Conservation (phyloP, 2,113 vertebrate genomes). For the Chauna torquata region DNA sequence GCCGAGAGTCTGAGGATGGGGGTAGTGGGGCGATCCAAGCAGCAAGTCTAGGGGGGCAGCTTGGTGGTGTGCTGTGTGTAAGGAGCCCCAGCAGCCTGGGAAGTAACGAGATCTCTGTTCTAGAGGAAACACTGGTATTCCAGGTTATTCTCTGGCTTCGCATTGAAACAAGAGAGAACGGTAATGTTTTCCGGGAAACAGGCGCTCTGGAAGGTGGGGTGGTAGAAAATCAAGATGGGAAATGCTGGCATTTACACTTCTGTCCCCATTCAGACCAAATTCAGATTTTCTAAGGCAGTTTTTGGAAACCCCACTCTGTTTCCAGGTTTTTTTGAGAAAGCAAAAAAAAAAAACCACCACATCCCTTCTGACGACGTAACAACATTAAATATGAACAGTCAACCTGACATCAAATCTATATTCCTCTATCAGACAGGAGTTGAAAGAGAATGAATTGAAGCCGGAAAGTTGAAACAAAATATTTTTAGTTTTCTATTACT, state of each 20-base stretch:
- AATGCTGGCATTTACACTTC: background rate
- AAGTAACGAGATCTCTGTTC: background rate
- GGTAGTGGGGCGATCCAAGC: rapidly evolving
- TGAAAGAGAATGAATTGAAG: background rate
- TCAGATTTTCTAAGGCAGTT: background rate
- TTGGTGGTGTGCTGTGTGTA: rapidly evolving
- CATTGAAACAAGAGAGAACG: rapidly evolving
- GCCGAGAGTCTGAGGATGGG: background rate
- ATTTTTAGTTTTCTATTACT: background rate
- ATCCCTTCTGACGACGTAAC: rapidly evolving
- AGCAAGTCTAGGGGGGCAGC: background rate
- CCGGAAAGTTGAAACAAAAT: background rate
- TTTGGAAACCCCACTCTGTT: background rate
- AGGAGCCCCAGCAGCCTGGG: background rate
- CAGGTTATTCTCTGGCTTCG: background rate
- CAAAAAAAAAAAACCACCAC: background rate
- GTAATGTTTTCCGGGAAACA: background rate
- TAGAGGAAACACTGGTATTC: background rate
- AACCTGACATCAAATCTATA: background rate
- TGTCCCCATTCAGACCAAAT: background rate
- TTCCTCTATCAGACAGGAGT: background rate
- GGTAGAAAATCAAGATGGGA: background rate
- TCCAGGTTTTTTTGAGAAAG: background rate
- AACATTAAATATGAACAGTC: background rate
- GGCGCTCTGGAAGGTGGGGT: background rate